Percentiles rank a stretch among this genome's conserved stretches.
These are phyloP conservation scores for Ganaspis brasiliensis DNA, from an alignment of 2,888 invertebrate genomes.

Conservation along the genomic window DNA sequence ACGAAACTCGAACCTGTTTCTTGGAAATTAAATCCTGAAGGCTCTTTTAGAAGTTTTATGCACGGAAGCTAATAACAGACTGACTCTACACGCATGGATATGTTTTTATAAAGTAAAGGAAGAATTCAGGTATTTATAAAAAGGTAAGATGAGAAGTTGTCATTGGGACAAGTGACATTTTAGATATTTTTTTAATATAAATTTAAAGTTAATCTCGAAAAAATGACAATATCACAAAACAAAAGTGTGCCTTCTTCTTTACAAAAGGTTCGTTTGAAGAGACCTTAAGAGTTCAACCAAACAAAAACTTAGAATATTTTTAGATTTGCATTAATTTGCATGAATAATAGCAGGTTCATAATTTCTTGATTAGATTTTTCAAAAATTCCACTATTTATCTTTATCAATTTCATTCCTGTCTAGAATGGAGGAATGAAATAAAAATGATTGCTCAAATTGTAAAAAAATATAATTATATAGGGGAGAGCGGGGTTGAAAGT, in stretches of 20 bases:
- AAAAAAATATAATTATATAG: too few relatives aligned
- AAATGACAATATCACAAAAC: not conserved
- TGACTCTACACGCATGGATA: conserved; percentile 6
- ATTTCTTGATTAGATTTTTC: too few relatives aligned
- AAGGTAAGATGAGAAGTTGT: not conserved
- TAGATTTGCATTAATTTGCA: too few relatives aligned
- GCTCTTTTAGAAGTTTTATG: conserved; percentile 12
- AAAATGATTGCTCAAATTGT: too few relatives aligned
- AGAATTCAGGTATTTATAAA: conserved; percentile 13
- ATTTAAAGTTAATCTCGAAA: not conserved
- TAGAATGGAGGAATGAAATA: too few relatives aligned
- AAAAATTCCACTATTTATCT: too few relatives aligned
- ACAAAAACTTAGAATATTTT: too few relatives aligned
- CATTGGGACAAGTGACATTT: not conserved
- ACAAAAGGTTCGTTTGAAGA: not conserved
- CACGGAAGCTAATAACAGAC: conserved; percentile 18
- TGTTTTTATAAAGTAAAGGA: conserved; percentile 14
- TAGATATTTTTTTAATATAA: not conserved
- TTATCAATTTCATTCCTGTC: too few relatives aligned
- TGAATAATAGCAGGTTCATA: too few relatives aligned
- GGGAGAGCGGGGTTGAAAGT: too few relatives aligned
- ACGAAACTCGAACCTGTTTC: not conserved
- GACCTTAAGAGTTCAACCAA: too few relatives aligned
- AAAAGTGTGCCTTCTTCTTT: not conserved
- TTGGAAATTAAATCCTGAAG: not conserved